A percentile compares a stretch with the other conserved stretches of the same genome.
Evolutionary conservation across 2,113 vertebrate genomes (phyloP).

Genomic region (Cottus gobio): DNA sequence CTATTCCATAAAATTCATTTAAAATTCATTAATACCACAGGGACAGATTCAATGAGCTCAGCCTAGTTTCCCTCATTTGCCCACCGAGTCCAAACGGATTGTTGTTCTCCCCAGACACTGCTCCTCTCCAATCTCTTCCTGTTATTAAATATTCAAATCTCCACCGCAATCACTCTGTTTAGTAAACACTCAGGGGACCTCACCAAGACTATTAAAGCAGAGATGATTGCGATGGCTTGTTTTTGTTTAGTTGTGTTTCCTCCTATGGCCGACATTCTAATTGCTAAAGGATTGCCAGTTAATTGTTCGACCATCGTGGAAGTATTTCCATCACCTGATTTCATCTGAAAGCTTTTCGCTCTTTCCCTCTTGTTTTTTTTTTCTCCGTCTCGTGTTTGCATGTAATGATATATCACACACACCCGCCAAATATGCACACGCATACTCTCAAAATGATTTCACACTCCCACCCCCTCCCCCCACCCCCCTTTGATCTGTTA

Average conservation of each 20-base stretch:
- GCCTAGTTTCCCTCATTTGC: slow-evolving; percentile 77
- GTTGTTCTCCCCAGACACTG: slow-evolving; percentile 74
- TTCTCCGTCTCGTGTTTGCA: slow-evolving; percentile 20
- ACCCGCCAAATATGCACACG: slow-evolving; percentile 8
- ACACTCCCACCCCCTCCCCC: slow-evolving; percentile 34
- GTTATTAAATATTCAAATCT: slow-evolving; percentile 85
- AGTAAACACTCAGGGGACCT: slow-evolving; percentile 76
- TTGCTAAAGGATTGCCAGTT: slow-evolving; percentile 53
- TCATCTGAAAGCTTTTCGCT: not conserved
- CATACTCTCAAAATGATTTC: slow-evolving; percentile 35
- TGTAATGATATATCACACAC: slow-evolving; percentile 16
- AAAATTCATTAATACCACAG: slow-evolving; percentile 77
- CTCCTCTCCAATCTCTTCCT: slow-evolving; percentile 75
- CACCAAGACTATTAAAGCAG: slow-evolving; percentile 71
- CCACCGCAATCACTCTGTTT: slow-evolving; percentile 78
- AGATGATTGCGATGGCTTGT: slow-evolving; percentile 75
- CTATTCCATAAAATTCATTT: slow-evolving; percentile 72
- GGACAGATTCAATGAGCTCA: slow-evolving; percentile 75
- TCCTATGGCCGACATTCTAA: slow-evolving; percentile 61
- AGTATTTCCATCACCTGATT: slow-evolving; percentile 18
- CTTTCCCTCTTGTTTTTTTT: not conserved
- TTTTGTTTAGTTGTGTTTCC: slow-evolving; percentile 69
- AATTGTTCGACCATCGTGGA: slow-evolving; percentile 44
- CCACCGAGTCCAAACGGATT: slow-evolving; percentile 77
- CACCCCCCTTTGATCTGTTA: slow-evolving; percentile 54